Percentiles rank a stretch among this genome's conserved stretches.
These are phyloP conservation scores for Agrochola macilenta DNA, from an alignment of 2,888 invertebrate genomes.

Conservation along the genomic window DNA sequence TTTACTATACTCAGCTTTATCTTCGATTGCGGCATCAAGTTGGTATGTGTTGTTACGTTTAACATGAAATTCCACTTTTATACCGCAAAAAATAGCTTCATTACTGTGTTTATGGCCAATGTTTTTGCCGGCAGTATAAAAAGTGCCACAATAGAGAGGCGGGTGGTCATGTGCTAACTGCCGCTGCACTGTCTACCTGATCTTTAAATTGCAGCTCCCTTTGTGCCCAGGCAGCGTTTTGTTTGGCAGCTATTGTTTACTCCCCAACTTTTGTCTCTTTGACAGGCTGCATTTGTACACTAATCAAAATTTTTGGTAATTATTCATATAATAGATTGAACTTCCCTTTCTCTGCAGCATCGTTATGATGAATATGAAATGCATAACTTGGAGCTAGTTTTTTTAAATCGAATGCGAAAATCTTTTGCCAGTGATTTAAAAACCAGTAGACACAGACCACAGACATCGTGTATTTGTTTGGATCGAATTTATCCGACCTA, in stretches of 20 bases:
- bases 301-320: conserved; percentile 44
- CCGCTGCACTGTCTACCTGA: conserved; percentile 79
- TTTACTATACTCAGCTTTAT: conserved; percentile 27
- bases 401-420: background rate
- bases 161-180: conserved; percentile 67
- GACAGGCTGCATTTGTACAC: conserved; percentile 58
- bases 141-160: conserved; percentile 66
- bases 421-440: background rate
- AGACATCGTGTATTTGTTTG: background rate
- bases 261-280: conserved; percentile 62
- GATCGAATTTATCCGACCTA: background rate
- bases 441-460: background rate
- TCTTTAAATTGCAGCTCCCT: conserved; percentile 79
- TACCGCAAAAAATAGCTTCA: conserved; percentile 18
- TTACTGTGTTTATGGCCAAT: conserved; percentile 28
- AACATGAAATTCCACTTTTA: background rate
- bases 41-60: conserved; percentile 2
- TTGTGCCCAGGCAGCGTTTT: conserved; percentile 73
- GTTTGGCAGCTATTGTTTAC: conserved; percentile 68
- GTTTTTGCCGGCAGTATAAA: conserved; percentile 59
- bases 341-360: background rate
- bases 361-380: background rate
- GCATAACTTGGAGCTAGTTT: background rate
- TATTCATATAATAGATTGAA: conserved; percentile 16
- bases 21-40: conserved; percentile 10